Conservation (phyloP, 2,888 invertebrate genomes). For the Cerceris rybyensis region DNA sequence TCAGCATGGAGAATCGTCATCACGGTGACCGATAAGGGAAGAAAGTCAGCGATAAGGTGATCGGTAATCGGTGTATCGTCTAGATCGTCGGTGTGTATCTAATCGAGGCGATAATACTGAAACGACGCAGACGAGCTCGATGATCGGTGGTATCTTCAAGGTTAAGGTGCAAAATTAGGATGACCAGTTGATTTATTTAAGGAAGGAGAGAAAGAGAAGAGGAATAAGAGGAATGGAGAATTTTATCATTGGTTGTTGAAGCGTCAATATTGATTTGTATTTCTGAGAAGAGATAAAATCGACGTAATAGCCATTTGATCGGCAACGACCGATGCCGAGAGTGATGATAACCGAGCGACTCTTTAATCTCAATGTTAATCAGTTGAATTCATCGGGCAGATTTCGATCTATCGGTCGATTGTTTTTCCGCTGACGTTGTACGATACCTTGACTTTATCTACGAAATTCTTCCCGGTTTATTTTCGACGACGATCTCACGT, state of each 20-base stretch:
- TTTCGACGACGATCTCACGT: background rate
- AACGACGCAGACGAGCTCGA: slow-evolving; percentile 30
- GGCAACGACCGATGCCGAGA: slow-evolving; percentile 39
- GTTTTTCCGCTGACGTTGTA: slow-evolving; percentile 28
- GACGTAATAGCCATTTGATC: slow-evolving; percentile 50
- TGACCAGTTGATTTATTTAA: slow-evolving; percentile 7
- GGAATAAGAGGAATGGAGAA: background rate
- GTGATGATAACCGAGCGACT: slow-evolving; percentile 65
- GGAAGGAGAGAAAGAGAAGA: background rate
- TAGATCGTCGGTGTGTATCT: slow-evolving; percentile 56
- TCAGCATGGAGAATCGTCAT: slow-evolving; percentile 18
- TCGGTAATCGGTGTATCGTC: slow-evolving; percentile 8
- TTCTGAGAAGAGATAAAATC: slow-evolving; percentile 47
- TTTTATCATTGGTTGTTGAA: slow-evolving; percentile 36
- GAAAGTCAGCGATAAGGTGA: slow-evolving; percentile 54
- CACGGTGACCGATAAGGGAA: slow-evolving; percentile 55
- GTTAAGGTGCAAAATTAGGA: slow-evolving; percentile 30
- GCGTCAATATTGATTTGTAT: slow-evolving; percentile 52
- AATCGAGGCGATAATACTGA: slow-evolving; percentile 56
- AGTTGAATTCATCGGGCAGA: slow-evolving; percentile 64
- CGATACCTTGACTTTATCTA: slow-evolving; percentile 8
- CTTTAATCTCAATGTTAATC: slow-evolving; percentile 71
- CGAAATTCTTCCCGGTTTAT: slow-evolving; percentile 34
- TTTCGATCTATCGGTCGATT: slow-evolving; percentile 64
- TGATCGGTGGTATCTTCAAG: slow-evolving; percentile 27